These are phyloP conservation scores for Oligia strigilis DNA, from an alignment of 2,888 invertebrate genomes.

Conservation along the genomic window DNA sequence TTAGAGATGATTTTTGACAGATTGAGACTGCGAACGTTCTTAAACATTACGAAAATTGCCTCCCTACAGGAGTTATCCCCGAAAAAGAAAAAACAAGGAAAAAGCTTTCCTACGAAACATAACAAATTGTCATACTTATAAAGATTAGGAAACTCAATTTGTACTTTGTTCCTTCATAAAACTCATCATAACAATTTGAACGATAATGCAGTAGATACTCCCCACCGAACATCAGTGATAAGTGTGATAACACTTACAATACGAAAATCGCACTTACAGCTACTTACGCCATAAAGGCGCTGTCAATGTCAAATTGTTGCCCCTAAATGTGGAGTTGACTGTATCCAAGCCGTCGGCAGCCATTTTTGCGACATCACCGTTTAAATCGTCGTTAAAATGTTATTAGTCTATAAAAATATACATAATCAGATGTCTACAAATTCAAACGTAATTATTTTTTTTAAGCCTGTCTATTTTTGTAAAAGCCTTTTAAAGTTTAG, in stretches of 20 bases:
- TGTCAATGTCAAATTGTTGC: neutral
- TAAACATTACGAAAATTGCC: neutral
- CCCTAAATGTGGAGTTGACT: neutral
- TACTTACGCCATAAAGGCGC: too few relatives aligned
- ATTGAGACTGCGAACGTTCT: neutral
- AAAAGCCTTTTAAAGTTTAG: conserved; percentile 13
- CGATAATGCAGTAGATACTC: conserved; percentile 15
- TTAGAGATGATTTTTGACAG: too few relatives aligned
- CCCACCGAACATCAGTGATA: neutral
- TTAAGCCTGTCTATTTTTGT: neutral
- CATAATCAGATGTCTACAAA: conserved; percentile 9
- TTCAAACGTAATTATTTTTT: neutral
- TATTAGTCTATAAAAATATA: conserved; percentile 22
- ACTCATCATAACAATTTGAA: conserved; percentile 41
- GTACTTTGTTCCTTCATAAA: conserved; percentile 46
- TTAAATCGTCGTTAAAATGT: conserved; percentile 23
- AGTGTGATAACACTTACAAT: neutral
- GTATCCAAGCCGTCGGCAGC: neutral
- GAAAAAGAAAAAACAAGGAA: conserved; percentile 14
- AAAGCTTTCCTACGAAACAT: conserved; percentile 17
- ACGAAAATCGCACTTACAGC: neutral
- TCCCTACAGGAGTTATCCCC: neutral
- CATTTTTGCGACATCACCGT: conserved; percentile 25
- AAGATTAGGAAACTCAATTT: conserved; percentile 55
- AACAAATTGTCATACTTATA: conserved; percentile 40